Evolutionary conservation across 2,888 invertebrate species (phyloP), one percentile per base, ranked within the genome.

Genomic region (Epistrophe eligans): DNA sequence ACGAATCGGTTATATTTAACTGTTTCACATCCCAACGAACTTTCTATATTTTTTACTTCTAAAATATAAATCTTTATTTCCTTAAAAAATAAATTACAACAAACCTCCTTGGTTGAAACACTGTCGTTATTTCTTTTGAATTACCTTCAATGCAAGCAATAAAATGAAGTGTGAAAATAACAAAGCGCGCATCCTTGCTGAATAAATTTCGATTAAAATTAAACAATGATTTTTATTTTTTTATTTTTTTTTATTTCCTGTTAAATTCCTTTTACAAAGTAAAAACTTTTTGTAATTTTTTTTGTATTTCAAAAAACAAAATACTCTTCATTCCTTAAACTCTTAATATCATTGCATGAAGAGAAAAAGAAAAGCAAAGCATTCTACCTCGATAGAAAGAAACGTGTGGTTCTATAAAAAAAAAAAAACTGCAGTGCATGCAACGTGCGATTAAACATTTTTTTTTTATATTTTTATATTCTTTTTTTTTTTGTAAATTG

Each of bases 361-460:
- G 17, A 24, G 13, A 62, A 40, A 62, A 62, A 62, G 24, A 62
- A 62, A 19, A 24, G 2, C 32, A 17, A 32, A 13, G 4, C 19
- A n/a, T 48, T 19, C 5, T 35, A 57, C 38, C 43, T 45, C 50
- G n/a, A 58, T 52, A 58, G 32, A 73, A 73, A 24, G 32, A 73
- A 19, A 48, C 32, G 71, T 72, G 66, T 72, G 52, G 50, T 45
- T 15, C 50, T 32, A n/a, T 13, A 19, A 11, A 8, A 58, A 6
- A 67, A 72, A 76, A 60, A 67, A 67, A 60, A 19, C 77, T 77
- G 24, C 24, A 85, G 70, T 64, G 5, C 35, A 48, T 64, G 40
- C 71, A 82, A 71, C 50, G 71, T 85, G 64, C 77, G 74, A 85
- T 82, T 82, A 71, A 85, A 82, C 57, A 85, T 85, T 82, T 79